Evolutionary conservation across 2,888 invertebrate genomes (phyloP), one percentile per base, ranked within the genome.

Genomic region (Chymomyza amoena): DNA sequence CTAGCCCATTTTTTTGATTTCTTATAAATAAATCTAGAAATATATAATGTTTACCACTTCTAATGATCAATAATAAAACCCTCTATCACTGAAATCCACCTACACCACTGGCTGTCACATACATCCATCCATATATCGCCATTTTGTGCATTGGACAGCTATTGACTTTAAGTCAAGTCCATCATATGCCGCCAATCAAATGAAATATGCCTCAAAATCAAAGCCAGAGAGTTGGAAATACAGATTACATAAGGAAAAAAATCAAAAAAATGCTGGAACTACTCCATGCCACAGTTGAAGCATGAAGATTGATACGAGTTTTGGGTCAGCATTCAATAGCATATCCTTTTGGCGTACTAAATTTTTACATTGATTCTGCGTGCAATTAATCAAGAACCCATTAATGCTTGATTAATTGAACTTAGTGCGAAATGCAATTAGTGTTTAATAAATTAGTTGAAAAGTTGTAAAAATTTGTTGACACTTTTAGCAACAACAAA

Each of bases 251-350:
- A 15, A 51, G 64, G 18, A 28, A 25, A 62, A 25, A 61, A 15
- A 45, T n/a, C n/a, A 15, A 36, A 64, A 64, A 64, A 77, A 79
- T 78, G 75, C 67, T 73, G 72, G 63, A 64, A 50, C 66, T 67
- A 50, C 64, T 67, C 13, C 6, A 7, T 45, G 45, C n/a, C 39
- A 45, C 39, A 45, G 39, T 4, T 13, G 13, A 45, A 13, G 61
- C 82, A 84, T 85, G 83, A 87, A 87, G 82, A 87, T 82, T 82
- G 85, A 82, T 87, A 77, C 72, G 72, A 87, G 80, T 87, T 81
- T 72, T 63, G 72, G 73, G 85, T 75, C 75, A 82, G 75, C 71
- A 82, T 80, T 74, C 71, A 60, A 76, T 75, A 84, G 87, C 82
- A 87, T 60, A 70, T 66, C 59, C 39, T 45, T 45, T 45, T 10